Base-by-base conservation (phyloP, 2,797 vertebrate genomes). In the Falco concolor region DNA sequence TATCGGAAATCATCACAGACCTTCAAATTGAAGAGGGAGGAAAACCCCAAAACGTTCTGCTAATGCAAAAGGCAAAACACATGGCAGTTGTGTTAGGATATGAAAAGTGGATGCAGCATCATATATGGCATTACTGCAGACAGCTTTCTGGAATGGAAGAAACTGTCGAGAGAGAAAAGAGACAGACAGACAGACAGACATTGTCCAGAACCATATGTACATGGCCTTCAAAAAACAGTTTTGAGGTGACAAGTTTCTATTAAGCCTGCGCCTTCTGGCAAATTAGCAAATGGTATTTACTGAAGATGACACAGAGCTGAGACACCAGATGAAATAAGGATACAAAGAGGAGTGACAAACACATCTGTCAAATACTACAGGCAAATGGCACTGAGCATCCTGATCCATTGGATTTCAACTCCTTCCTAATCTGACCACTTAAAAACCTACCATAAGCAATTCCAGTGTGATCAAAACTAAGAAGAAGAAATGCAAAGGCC, bases 21-120 rank as follows among this genome's bases (percentile, higher is more conserved):
- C 91, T 97, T 76, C 76, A 84, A 73, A 94, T 1, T 45, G 85
- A 92, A 91, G 91, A 96, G 76, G 92, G 86, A 95, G 80, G 74
- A 93, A 96, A 97, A 57, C 25, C 75, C 70, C 84, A 20, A 96
- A 95, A 95, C 1, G 32, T 87, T 81, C 56, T 94, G 89, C 79
- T 96, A 96, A 94, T 74, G 92, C 83, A 91, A 91, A 96, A 96
- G 94, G 92, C 90, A 93, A 95, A 96, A 92, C 70, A 89, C 56
- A 64, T 44, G 88, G 93, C 93, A 96, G 95, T 74, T 65, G 36
- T 44, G 57, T 84, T 89, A 78, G 72, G 87, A 90, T 90, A 67
- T 53, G 88, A 75, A 59, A 86, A 94, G 91, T 87, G 90, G 78
- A 92, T 78, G 94, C 93, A 94, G 68, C 93, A 95, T 95, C 90